Conservation (phyloP, 35 echinoderm and acorn worm species). For the Amphiura filiformis region DNA sequence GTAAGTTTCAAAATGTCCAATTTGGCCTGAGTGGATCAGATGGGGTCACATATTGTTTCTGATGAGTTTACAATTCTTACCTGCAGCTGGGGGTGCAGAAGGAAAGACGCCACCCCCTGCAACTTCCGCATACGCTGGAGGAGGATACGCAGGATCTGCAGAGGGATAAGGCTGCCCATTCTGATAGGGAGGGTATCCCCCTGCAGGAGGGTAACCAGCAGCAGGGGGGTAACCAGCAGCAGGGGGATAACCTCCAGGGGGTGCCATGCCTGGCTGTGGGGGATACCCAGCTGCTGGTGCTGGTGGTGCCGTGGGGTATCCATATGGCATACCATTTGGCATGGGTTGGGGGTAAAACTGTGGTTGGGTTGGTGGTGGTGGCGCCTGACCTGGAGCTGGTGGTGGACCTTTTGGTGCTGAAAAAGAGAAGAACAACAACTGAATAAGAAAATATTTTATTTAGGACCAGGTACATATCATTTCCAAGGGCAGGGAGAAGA, state of each 20-base stretch:
- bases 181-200: not conserved
- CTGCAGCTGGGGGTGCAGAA: slow-evolving; percentile 22
- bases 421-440: slow-evolving; percentile 6
- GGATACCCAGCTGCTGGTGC: slow-evolving; percentile 34
- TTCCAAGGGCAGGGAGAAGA: not conserved
- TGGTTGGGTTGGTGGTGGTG: slow-evolving; percentile 10
- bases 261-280: slow-evolving; percentile 1
- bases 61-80: not conserved
- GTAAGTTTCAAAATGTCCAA: too few relatives aligned
- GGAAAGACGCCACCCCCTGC: not conserved
- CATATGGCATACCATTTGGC: not conserved
- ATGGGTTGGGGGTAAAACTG: not conserved
- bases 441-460: not conserved
- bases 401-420: slow-evolving; percentile 50
- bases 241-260: slow-evolving; percentile 7
- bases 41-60: not conserved
- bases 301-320: slow-evolving; percentile 8
- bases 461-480: not conserved
- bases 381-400: slow-evolving; percentile 30
- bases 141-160: slow-evolving; percentile 39
- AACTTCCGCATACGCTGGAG: slow-evolving; percentile 38
- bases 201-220: not conserved
- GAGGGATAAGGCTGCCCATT: not conserved
- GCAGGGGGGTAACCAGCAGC: slow-evolving; percentile 17
- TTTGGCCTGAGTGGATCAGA: too few relatives aligned